These are phyloP conservation scores for Sterna hirundo DNA, from an alignment of 2,113 vertebrate genomes.

Conservation along the genomic window DNA sequence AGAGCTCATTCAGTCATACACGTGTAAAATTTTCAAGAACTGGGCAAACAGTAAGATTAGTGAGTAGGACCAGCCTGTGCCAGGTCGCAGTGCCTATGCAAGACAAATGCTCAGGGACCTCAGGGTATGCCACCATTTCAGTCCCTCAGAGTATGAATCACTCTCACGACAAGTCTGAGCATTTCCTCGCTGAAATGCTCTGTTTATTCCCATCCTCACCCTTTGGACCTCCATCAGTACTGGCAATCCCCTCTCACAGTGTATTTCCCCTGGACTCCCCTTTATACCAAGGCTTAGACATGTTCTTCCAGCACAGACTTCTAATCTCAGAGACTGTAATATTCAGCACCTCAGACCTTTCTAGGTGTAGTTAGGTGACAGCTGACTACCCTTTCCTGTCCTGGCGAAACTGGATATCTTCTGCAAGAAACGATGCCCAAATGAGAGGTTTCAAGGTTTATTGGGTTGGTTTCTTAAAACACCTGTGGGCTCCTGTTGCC, in stretches of 20 bases:
- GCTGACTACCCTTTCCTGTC: not conserved
- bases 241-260: not conserved
- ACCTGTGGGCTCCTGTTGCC: not conserved
- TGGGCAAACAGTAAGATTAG: not conserved
- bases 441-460: not conserved
- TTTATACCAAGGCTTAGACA: not conserved
- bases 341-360: not conserved
- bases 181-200: not conserved
- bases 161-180: not conserved
- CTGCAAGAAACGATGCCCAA: not conserved
- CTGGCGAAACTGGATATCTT: not conserved
- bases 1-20: not conserved
- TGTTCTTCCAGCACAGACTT: not conserved
- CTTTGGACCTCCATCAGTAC: not conserved
- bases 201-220: not conserved
- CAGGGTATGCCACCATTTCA: not conserved
- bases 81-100: not conserved
- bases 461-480: not conserved
- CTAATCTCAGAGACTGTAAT: not conserved
- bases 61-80: not conserved
- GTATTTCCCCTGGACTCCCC: not conserved
- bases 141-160: not conserved
- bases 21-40: not conserved
- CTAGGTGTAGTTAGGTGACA: not conserved
- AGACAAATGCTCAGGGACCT: not conserved